A percentile compares a stretch with the other conserved stretches of the same genome.
Evolutionary conservation across 2,797 vertebrate species (phyloP).

Genomic region (Antrozous pallidus): DNA sequence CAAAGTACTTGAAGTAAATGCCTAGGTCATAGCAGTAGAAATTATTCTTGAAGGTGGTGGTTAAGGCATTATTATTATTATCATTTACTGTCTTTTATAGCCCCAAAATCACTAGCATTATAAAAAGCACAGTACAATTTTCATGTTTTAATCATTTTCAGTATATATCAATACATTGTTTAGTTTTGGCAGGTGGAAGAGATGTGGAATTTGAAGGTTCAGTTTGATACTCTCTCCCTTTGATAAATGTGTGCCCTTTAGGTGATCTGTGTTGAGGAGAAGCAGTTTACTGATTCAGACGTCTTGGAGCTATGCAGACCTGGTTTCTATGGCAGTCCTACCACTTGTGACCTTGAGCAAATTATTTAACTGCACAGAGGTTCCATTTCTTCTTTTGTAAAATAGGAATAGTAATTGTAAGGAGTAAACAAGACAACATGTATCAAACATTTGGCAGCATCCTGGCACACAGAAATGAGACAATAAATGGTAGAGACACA

Average conservation of each 20-base stretch:
- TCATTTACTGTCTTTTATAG: constrained; percentile 45
- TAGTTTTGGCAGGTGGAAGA: background rate
- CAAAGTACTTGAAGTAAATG: constrained; percentile 48
- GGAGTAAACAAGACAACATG: background rate
- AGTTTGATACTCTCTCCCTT: background rate
- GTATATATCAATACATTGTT: constrained; percentile 8
- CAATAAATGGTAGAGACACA: background rate
- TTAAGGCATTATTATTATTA: constrained; percentile 44
- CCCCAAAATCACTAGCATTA: constrained; percentile 42
- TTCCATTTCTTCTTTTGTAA: constrained; percentile 3
- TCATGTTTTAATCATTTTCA: constrained; percentile 54
- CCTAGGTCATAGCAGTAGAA: background rate
- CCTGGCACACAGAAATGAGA: background rate
- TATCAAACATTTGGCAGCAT: background rate
- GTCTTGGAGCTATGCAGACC: background rate
- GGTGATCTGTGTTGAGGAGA: background rate
- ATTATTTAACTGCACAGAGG: background rate
- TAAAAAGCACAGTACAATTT: constrained; percentile 35
- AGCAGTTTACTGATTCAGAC: background rate
- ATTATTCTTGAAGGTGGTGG: constrained; percentile 11
- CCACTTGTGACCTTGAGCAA: background rate
- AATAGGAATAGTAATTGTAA: background rate
- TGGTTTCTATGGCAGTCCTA: background rate
- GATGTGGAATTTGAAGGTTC: background rate
- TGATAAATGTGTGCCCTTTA: background rate